Evolutionary conservation across 2,113 vertebrate genomes (phyloP).

Genomic region (Labeo catla): DNA sequence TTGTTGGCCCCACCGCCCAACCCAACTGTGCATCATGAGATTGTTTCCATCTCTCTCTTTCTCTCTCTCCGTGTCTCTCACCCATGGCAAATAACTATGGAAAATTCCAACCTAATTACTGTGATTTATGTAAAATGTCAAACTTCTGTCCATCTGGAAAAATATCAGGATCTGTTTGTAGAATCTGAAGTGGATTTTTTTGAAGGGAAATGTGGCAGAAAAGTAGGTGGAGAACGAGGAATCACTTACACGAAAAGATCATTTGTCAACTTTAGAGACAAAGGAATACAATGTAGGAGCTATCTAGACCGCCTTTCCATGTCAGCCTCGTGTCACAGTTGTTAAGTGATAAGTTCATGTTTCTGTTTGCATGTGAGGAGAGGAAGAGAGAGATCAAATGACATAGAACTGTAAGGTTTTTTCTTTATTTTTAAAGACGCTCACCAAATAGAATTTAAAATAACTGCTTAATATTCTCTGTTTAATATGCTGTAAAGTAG

Average conservation of each 20-base stretch:
- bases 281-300: neutral
- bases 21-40: slow-evolving; percentile 14
- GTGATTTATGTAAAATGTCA: slow-evolving; percentile 46
- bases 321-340: neutral
- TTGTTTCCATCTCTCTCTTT: neutral
- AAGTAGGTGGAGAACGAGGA: slow-evolving; percentile 20
- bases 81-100: slow-evolving; percentile 15
- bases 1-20: neutral
- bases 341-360: neutral
- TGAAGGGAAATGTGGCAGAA: slow-evolving; percentile 25
- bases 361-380: neutral
- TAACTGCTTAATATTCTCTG: neutral
- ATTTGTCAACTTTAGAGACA: slow-evolving; percentile 9
- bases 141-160: slow-evolving; percentile 41
- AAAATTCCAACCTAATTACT: slow-evolving; percentile 45
- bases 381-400: neutral
- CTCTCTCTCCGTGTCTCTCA: neutral
- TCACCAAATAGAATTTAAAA: neutral
- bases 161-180: slow-evolving; percentile 38
- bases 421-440: neutral
- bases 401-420: neutral
- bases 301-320: neutral
- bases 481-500: neutral
- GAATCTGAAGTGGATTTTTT: slow-evolving; percentile 40
- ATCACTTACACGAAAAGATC: slow-evolving; percentile 17